Percentiles rank a stretch among this genome's conserved stretches.
phyloP scores from a whole-genome alignment of 1,140 invertebrate genomes.

The Neodiprion virginianus region DNA sequence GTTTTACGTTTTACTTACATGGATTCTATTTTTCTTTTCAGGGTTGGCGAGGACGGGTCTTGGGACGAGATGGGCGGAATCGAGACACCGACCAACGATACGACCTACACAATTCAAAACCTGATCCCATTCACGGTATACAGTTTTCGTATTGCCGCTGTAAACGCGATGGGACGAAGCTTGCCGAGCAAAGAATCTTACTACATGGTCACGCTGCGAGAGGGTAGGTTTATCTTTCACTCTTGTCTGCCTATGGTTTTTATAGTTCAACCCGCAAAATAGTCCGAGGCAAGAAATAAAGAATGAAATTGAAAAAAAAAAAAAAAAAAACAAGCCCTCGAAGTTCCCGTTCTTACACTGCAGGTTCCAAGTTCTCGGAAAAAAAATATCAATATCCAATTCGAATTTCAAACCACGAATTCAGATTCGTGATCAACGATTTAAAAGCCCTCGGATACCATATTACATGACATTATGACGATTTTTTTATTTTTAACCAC shows the following conservation, averaged over 20 bases:
- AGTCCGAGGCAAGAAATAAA: too few species aligned
- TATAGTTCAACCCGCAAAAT: too few species aligned
- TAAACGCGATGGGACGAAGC: conserved; percentile 75
- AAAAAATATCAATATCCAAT: too few species aligned
- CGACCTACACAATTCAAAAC: conserved; percentile 69
- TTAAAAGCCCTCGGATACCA: too few species aligned
- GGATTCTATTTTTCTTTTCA: conserved; percentile 53
- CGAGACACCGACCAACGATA: conserved; percentile 71
- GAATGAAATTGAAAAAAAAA: too few species aligned
- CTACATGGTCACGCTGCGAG: conserved; percentile 78
- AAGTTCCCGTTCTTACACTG: too few species aligned
- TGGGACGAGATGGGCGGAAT: conserved; percentile 71
- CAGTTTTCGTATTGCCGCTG: conserved; percentile 76
- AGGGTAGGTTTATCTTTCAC: conserved; percentile 65
- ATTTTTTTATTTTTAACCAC: too few species aligned
- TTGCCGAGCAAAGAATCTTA: conserved; percentile 75
- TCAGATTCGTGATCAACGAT: too few species aligned
- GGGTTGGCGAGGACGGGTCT: conserved; percentile 70
- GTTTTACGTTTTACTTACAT: neutral
- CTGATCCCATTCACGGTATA: conserved; percentile 78
- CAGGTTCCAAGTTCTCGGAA: too few species aligned
- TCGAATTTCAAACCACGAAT: too few species aligned
- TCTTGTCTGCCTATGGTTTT: neutral
- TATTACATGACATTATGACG: too few species aligned
- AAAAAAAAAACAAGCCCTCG: too few species aligned